Evolutionary conservation across 2,888 invertebrate species (phyloP).

Genomic region (Merodon equestris): DNA sequence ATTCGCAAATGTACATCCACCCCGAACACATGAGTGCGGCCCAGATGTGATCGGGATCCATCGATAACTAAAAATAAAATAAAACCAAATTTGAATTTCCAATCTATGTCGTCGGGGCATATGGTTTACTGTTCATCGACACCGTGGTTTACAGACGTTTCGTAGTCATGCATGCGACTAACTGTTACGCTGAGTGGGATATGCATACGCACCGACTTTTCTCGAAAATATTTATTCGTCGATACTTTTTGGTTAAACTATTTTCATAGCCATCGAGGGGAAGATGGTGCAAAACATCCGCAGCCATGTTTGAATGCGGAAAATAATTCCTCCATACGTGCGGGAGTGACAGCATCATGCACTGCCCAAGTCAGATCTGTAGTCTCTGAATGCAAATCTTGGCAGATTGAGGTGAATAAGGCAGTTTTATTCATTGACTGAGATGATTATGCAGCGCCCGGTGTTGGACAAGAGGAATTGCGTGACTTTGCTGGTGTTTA

Average conservation of each 20-base stretch:
- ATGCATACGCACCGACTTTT: too few relatives aligned
- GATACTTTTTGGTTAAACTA: too few relatives aligned
- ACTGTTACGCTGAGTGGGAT: too few relatives aligned
- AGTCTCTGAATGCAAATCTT: neutral
- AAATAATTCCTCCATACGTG: constrained; percentile 26
- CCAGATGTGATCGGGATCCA: too few relatives aligned
- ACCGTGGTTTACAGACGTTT: too few relatives aligned
- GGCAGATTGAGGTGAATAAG: neutral
- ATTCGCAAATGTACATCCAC: neutral
- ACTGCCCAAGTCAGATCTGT: neutral
- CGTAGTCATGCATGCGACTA: too few relatives aligned
- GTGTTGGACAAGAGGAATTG: neutral
- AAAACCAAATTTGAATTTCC: constrained; percentile 17
- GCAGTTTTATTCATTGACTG: constrained; percentile 18
- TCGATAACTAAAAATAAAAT: too few relatives aligned
- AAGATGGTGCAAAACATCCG: neutral
- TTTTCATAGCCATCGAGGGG: too few relatives aligned
- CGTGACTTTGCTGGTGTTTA: too few relatives aligned
- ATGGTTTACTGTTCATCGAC: too few relatives aligned
- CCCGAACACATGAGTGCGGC: too few relatives aligned
- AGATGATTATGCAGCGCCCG: neutral
- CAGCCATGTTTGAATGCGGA: neutral
- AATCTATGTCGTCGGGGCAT: neutral
- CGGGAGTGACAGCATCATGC: neutral
- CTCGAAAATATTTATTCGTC: too few relatives aligned